These are phyloP conservation scores for Drosophila paranaensis DNA, from an alignment of 2,888 invertebrate species.

Conservation along the genomic window DNA sequence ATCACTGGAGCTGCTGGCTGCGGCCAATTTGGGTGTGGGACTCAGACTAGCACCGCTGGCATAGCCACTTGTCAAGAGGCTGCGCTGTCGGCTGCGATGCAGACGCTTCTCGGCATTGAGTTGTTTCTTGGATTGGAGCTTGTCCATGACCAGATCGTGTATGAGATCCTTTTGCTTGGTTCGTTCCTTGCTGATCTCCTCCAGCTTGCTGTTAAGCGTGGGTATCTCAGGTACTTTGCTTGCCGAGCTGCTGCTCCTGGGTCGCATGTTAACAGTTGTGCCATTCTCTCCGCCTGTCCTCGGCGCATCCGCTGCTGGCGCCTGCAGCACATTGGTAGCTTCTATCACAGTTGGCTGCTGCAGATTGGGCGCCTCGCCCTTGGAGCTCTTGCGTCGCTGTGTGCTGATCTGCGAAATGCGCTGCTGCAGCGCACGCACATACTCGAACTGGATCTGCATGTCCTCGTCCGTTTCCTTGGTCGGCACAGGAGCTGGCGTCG, in stretches of 20 bases:
- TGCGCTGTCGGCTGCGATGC: conserved; percentile 87
- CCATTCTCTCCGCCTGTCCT: conserved; percentile 9
- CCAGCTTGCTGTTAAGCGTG: conserved; percentile 89
- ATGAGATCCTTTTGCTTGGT: conserved; percentile 93
- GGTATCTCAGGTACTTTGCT: conserved; percentile 84
- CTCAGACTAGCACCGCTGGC: conserved; percentile 82
- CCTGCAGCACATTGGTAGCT: conserved; percentile 32
- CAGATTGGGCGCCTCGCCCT: conserved; percentile 82
- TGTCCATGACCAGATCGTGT: conserved; percentile 92
- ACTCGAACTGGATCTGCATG: conserved; percentile 84
- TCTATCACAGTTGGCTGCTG: conserved; percentile 83
- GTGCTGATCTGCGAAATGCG: conserved; percentile 90
- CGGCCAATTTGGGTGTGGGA: conserved; percentile 82
- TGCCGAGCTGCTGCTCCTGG: conserved; percentile 59
- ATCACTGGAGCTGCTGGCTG: conserved; percentile 75
- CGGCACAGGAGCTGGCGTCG: conserved; percentile 35
- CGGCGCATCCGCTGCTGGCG: conserved; percentile 29
- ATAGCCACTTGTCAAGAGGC: conserved; percentile 82
- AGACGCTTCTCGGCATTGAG: conserved; percentile 87
- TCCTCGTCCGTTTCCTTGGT: conserved; percentile 60
- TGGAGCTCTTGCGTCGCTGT: conserved; percentile 86
- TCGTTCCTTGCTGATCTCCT: conserved; percentile 91
- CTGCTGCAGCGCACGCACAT: conserved; percentile 88
- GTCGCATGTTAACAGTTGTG: conserved; percentile 43
- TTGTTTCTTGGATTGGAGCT: conserved; percentile 89